These are phyloP conservation scores for Lasioglossum morio DNA, from an alignment of 2,888 invertebrate species.

Conservation along the genomic window DNA sequence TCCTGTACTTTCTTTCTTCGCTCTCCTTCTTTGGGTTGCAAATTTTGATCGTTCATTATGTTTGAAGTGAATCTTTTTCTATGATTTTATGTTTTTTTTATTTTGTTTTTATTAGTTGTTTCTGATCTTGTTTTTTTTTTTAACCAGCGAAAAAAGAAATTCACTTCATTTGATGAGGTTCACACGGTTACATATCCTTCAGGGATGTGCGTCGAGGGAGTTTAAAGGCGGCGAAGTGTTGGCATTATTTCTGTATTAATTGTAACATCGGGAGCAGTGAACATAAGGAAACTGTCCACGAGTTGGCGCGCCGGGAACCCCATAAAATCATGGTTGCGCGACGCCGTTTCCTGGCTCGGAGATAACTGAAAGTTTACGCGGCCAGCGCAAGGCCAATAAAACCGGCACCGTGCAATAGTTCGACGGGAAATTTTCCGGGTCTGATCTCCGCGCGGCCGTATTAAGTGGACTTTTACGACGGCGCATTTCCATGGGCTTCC, in stretches of 20 bases:
- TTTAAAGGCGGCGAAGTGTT: background rate
- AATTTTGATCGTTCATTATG: too few species aligned
- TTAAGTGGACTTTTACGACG: conserved; percentile 58
- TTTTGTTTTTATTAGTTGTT: too few species aligned
- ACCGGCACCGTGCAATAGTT: conserved; percentile 18
- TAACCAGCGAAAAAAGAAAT: too few species aligned
- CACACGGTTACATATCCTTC: too few species aligned
- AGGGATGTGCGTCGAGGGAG: too few species aligned
- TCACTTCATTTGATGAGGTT: too few species aligned
- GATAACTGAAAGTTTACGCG: conserved; percentile 30
- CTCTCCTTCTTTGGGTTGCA: too few species aligned
- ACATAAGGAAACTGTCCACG: background rate
- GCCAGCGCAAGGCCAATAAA: conserved; percentile 20
- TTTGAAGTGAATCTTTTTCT: too few species aligned
- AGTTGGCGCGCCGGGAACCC: background rate
- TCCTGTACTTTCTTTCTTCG: too few species aligned
- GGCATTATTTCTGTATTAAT: background rate
- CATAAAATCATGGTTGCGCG: background rate
- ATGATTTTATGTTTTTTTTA: too few species aligned
- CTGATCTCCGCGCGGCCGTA: conserved; percentile 13
- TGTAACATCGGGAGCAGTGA: background rate
- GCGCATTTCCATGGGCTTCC: conserved; percentile 63
- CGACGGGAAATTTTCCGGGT: conserved; percentile 29
- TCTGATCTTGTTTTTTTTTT: too few species aligned
- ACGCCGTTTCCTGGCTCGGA: background rate